These are phyloP conservation scores for Nicator chloris DNA, from an alignment of 2,113 vertebrate genomes.

Conservation along the genomic window DNA sequence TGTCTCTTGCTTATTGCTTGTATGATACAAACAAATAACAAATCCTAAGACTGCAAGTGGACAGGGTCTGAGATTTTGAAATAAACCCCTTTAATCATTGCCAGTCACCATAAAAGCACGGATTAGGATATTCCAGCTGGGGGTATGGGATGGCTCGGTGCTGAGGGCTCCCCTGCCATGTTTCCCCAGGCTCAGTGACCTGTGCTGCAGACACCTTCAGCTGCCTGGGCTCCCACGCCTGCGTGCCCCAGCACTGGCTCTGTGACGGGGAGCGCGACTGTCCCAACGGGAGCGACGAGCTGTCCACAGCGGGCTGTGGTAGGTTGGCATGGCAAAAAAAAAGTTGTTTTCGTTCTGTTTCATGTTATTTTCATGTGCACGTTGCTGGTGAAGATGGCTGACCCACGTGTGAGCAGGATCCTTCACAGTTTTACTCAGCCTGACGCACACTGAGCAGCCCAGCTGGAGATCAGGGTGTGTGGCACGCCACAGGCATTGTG, in stretches of 20 bases:
- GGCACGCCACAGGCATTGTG: rapidly evolving
- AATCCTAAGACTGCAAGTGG: too few species aligned
- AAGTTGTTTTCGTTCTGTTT: too few species aligned
- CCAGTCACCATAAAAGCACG: rapidly evolving
- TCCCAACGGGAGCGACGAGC: slow-evolving; percentile 93
- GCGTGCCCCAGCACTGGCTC: slow-evolving; percentile 93
- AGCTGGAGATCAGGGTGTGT: neutral
- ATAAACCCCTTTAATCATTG: rapidly evolving
- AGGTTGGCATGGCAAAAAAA: neutral
- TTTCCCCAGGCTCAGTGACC: slow-evolving; percentile 82
- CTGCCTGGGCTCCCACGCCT: slow-evolving; percentile 90
- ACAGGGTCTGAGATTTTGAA: too few species aligned
- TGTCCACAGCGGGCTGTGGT: slow-evolving; percentile 94
- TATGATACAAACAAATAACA: too few species aligned
- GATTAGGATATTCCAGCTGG: rapidly evolving
- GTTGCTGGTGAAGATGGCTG: neutral
- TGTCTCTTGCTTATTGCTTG: too few species aligned
- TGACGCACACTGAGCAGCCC: neutral
- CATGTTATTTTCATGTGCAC: rapidly evolving
- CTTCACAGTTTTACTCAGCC: neutral
- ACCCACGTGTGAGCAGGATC: neutral
- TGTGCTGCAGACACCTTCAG: slow-evolving; percentile 90
- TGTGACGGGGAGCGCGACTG: slow-evolving; percentile 97
- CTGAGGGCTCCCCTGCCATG: rapidly evolving
- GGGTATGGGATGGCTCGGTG: rapidly evolving